Conservation (phyloP, 2,113 vertebrate species). For the Microtus richardsoni region DNA sequence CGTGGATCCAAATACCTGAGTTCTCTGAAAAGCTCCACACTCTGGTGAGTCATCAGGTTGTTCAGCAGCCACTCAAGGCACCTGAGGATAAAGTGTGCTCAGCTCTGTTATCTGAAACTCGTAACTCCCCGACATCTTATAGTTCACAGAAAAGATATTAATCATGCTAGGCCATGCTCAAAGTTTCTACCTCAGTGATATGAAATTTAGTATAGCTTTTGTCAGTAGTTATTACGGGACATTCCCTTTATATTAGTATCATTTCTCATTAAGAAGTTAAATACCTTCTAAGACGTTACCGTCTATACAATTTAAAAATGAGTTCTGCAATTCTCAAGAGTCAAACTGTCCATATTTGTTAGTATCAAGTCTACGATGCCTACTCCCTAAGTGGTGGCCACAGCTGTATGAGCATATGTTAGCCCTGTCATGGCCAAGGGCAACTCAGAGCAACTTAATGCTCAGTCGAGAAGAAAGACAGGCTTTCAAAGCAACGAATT, state of each 20-base stretch:
- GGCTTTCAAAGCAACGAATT: slow-evolving; percentile 36
- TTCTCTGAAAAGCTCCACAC: slow-evolving; percentile 96
- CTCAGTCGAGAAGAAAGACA: slow-evolving; percentile 49
- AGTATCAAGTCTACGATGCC: neutral
- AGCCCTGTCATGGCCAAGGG: slow-evolving; percentile 1
- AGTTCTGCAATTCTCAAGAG: slow-evolving; percentile 38
- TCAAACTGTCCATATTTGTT: slow-evolving; percentile 33
- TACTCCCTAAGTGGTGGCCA: slow-evolving; percentile 3
- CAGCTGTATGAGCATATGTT: slow-evolving; percentile 31
- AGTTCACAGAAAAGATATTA: slow-evolving; percentile 68
- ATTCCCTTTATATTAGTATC: slow-evolving; percentile 66
- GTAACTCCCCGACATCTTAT: neutral
- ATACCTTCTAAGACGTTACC: slow-evolving; percentile 30
- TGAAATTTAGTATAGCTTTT: slow-evolving; percentile 73
- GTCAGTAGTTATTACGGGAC: slow-evolving; percentile 71
- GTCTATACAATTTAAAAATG: slow-evolving; percentile 44
- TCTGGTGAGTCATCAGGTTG: slow-evolving; percentile 99
- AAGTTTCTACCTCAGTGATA: slow-evolving; percentile 53
- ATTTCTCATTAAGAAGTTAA: slow-evolving; percentile 63
- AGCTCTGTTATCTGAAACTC: neutral
- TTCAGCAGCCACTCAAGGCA: slow-evolving; percentile 99
- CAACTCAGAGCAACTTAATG: slow-evolving; percentile 51
- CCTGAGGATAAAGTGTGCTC: slow-evolving; percentile 84
- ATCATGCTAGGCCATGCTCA: slow-evolving; percentile 69
- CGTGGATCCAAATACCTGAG: slow-evolving; percentile 90